Base-by-base conservation (phyloP, 2,888 invertebrate genomes). In the Thymelicus acteon region DNA sequence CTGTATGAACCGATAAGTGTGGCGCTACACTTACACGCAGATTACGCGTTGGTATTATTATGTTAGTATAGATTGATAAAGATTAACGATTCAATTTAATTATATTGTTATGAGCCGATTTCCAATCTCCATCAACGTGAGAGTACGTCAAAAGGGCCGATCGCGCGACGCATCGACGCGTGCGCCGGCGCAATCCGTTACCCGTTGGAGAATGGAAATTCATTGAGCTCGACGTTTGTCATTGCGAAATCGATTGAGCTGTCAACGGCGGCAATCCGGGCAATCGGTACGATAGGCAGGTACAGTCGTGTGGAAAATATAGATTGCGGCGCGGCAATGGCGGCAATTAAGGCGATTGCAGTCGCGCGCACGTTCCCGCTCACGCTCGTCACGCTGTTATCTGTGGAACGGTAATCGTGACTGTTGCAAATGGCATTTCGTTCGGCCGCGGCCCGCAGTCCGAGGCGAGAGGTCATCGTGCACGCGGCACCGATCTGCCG, bases 371-470 rank as follows among this genome's bases (percentile, higher is more conserved):
- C 58, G 37, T n/a, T 31, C 31, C 31, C 31, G 39, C 60, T 47
- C 24, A 49, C 61, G 47, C 69, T 44, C 65, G 57, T 62, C 54
- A 54, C 68, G 15, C 63, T 40, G 39, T 64, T 64, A 60, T 64
- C 63, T 60, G 40, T 10, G 63, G 15, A 48, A 54, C 63, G 63
- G 65, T 74, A 69, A 48, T 90, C 88, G 89, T 91, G 90, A 91
- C 86, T 90, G 75, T 85, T 81, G 84, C 84, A 82, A 89, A 86
- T 86, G 87, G 86, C 85, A 90, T 87, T 80, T 78, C 78, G 81
- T 81, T 79, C 79, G 84, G 84, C 82, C 82, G 80, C 76, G 82
- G 76, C 72, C 48, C 19, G 82, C 76, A 72, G 57, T 13, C 48
- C 75, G 75, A 80, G 83, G 84, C 80, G 75, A 83, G 78, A 85